These are phyloP conservation scores for Nymphicus hollandicus DNA, from an alignment of 2,113 vertebrate species.

Conservation along the genomic window DNA sequence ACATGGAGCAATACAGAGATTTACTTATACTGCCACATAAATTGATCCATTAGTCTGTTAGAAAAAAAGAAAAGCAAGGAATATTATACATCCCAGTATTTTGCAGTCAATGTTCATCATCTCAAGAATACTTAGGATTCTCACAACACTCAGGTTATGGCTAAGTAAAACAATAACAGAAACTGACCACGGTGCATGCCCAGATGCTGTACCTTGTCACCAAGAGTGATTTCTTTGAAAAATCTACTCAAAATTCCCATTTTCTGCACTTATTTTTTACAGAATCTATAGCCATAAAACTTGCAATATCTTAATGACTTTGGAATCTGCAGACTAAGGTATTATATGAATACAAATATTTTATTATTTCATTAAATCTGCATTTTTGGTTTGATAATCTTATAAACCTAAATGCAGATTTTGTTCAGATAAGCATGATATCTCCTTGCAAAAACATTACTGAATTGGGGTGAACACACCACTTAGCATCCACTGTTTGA, in stretches of 20 bases:
- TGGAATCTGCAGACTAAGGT: neutral
- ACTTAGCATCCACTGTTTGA: neutral
- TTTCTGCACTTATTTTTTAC: neutral
- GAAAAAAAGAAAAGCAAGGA: neutral
- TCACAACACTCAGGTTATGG: neutral
- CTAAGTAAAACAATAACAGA: neutral
- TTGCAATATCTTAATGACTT: neutral
- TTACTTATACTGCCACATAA: neutral
- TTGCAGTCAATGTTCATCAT: neutral
- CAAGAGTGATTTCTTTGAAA: neutral
- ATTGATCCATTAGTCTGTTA: neutral
- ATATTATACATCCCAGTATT: neutral
- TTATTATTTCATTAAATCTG: neutral
- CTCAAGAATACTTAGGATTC: neutral
- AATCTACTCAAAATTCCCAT: neutral
- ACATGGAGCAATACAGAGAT: neutral
- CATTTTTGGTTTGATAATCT: neutral
- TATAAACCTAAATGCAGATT: neutral
- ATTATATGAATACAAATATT: fast-evolving
- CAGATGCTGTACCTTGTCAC: neutral
- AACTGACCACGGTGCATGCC: neutral
- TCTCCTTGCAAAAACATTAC: neutral
- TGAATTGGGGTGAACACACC: neutral
- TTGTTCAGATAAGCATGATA: neutral
- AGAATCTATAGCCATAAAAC: neutral